Percentiles rank a stretch among this genome's conserved stretches.
Evolutionary conservation across 2,797 vertebrate genomes (phyloP).

Genomic region (Hozukius guyotensis): DNA sequence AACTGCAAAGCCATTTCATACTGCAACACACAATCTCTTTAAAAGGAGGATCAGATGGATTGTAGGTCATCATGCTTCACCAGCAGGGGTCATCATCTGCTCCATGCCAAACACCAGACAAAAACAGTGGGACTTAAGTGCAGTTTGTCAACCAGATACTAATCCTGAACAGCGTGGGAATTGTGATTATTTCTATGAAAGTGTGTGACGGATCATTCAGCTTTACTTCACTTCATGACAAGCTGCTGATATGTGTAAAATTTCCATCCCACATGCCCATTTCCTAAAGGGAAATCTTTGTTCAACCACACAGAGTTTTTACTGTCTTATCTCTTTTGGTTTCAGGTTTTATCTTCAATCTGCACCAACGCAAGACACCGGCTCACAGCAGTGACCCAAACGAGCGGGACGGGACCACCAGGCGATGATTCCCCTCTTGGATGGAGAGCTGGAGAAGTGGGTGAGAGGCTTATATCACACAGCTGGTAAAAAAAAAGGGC

Average conservation of each 20-base stretch:
- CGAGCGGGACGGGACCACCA: not conserved
- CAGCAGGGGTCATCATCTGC: conserved; percentile 74
- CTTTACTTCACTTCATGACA: not conserved
- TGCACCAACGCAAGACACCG: not conserved
- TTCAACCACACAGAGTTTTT: not conserved
- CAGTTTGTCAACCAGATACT: not conserved
- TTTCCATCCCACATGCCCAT: not conserved
- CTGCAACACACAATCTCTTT: not conserved
- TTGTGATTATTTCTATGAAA: not conserved
- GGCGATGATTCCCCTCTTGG: not conserved
- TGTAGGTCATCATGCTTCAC: conserved; percentile 52
- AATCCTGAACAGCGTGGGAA: not conserved
- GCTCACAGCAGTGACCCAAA: not conserved
- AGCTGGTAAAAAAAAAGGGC: conserved; percentile 29
- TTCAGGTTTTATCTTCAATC: not conserved
- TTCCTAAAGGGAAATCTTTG: not conserved
- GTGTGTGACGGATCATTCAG: not conserved
- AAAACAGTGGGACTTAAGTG: not conserved
- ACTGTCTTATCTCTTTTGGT: not conserved
- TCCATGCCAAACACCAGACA: conserved; percentile 18
- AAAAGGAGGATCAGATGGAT: not conserved
- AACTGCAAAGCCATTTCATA: not conserved
- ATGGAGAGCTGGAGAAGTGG: conserved; percentile 11
- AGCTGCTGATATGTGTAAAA: not conserved
- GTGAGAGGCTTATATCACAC: conserved; percentile 24